Percentiles rank a stretch among this genome's conserved stretches.
Evolutionary conservation across 2,888 invertebrate genomes (phyloP).

Genomic region (Megastigmus dorsalis): DNA sequence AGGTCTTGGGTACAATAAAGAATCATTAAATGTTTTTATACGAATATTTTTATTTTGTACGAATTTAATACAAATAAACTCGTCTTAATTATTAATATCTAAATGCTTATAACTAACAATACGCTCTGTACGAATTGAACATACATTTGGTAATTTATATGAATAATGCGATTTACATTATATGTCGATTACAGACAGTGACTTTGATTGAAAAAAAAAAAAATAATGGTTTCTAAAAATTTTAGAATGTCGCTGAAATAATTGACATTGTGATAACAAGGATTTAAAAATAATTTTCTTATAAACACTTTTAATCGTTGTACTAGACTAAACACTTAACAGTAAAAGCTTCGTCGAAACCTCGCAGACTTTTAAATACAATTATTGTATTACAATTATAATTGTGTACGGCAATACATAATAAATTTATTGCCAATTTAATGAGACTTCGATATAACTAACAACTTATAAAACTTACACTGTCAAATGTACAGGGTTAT

Average conservation of each 20-base stretch:
- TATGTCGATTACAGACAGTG: not conserved
- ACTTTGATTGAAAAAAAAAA: constrained; percentile 8
- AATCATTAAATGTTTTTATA: too few relatives aligned
- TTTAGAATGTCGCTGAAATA: not conserved
- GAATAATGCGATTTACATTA: too few relatives aligned
- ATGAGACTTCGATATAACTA: constrained; percentile 6
- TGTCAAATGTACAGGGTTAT: constrained; percentile 28
- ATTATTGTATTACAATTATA: not conserved
- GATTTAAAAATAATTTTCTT: constrained; percentile 6
- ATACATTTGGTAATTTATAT: constrained; percentile 13
- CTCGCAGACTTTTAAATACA: constrained; percentile 16
- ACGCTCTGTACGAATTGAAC: constrained; percentile 23
- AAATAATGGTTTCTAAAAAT: not conserved
- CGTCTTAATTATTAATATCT: constrained; percentile 24
- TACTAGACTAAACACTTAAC: constrained; percentile 17
- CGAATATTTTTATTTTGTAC: constrained; percentile 43
- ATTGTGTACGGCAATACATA: not conserved
- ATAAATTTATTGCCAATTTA: constrained; percentile 20
- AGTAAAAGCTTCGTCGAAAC: constrained; percentile 14
- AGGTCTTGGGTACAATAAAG: too few relatives aligned
- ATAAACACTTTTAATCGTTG: not conserved
- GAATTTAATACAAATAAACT: constrained; percentile 48
- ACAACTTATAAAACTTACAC: constrained; percentile 9
- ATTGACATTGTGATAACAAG: not conserved
- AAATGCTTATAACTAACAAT: constrained; percentile 34